A percentile compares a stretch with the other conserved stretches of the same genome.
These are phyloP conservation scores for Griposia aprilina DNA, from an alignment of 2,888 invertebrate species.

Conservation along the genomic window DNA sequence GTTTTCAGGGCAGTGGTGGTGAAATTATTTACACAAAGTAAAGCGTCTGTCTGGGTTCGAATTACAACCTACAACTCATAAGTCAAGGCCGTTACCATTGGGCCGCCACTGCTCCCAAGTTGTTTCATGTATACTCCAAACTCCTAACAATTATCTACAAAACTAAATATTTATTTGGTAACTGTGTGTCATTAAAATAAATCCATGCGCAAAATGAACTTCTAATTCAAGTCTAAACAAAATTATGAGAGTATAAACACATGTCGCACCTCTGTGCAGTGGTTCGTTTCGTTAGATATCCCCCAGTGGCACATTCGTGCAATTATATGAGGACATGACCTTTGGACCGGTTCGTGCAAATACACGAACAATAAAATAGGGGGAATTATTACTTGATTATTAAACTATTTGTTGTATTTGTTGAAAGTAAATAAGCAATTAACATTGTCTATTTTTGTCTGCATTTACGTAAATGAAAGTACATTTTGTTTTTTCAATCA, in stretches of 20 bases:
- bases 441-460: too few species aligned
- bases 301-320: conserved; percentile 75
- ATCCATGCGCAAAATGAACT: conserved; percentile 14
- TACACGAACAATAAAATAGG: background rate
- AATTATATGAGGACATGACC: conserved; percentile 71
- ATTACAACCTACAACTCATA: too few species aligned
- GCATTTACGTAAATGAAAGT: too few species aligned
- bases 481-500: too few species aligned
- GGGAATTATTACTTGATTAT: conserved; percentile 2
- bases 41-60: too few species aligned
- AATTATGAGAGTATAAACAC: conserved; percentile 46
- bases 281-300: conserved; percentile 65
- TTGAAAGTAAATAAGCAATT: background rate
- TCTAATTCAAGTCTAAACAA: conserved; percentile 38
- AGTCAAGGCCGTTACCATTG: too few species aligned
- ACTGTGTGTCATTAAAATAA: conserved; percentile 22
- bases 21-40: too few species aligned
- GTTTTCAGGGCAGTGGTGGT: too few species aligned
- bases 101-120: too few species aligned
- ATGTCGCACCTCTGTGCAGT: conserved; percentile 31
- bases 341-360: conserved; percentile 23
- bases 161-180: background rate
- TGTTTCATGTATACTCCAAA: background rate
- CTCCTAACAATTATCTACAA: background rate
- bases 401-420: conserved; percentile 3